phyloP scores from a whole-genome alignment of 2,888 invertebrate genomes.

The Torymus tubicola region DNA sequence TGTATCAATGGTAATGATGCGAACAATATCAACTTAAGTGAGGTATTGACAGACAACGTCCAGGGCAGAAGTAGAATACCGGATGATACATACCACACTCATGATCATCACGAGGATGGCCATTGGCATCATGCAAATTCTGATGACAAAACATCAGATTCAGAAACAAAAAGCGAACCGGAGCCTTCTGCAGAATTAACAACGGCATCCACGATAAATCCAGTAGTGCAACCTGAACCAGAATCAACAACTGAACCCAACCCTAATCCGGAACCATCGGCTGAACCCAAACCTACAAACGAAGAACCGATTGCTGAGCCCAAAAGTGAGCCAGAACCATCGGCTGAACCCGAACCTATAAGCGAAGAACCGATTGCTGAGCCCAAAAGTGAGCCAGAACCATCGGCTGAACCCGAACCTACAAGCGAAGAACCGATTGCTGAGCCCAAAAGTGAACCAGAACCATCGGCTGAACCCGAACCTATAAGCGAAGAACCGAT shows the following conservation, averaged over 20 bases:
- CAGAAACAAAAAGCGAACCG: slow-evolving; percentile 62
- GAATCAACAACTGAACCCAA: slow-evolving; percentile 63
- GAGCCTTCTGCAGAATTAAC: slow-evolving; percentile 54
- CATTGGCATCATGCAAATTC: slow-evolving; percentile 61
- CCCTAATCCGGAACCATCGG: slow-evolving; percentile 64
- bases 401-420: slow-evolving; percentile 56
- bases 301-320: slow-evolving; percentile 60
- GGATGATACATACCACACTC: slow-evolving; percentile 61
- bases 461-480: slow-evolving; percentile 63
- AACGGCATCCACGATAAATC: too few species aligned
- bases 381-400: slow-evolving; percentile 59
- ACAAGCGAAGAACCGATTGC: slow-evolving; percentile 30
- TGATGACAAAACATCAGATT: slow-evolving; percentile 61
- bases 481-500: slow-evolving; percentile 64
- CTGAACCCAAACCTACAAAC: slow-evolving; percentile 55
- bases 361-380: slow-evolving; percentile 63
- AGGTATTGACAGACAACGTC: slow-evolving; percentile 63
- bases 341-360: slow-evolving; percentile 63
- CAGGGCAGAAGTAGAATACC: slow-evolving; percentile 70
- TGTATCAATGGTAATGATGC: slow-evolving; percentile 73
- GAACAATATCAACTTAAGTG: slow-evolving; percentile 66
- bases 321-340: slow-evolving; percentile 55
- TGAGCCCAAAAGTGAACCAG: slow-evolving; percentile 60
- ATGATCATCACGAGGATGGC: slow-evolving; percentile 61
- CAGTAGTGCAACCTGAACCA: slow-evolving; percentile 56